These are phyloP conservation scores for Aricia agestis DNA, from an alignment of 1,140 invertebrate genomes.

Conservation along the genomic window DNA sequence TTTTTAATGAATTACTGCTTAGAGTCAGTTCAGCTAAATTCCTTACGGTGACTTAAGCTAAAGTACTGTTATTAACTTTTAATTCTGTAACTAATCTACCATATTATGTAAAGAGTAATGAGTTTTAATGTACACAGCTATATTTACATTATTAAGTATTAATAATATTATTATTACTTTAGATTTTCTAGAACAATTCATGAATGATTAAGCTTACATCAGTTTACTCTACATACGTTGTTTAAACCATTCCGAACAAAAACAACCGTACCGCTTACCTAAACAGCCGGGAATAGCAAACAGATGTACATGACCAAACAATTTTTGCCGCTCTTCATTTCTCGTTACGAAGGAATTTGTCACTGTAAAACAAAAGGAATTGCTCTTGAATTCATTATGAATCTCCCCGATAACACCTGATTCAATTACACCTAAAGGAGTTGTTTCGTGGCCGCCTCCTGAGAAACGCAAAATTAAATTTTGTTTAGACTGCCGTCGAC, in stretches of 20 bases:
- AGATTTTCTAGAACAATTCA: too few relatives aligned
- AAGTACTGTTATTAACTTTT: too few relatives aligned
- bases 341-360: constrained; percentile 27
- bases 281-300: not conserved
- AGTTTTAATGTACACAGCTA: too few relatives aligned
- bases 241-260: not conserved
- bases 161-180: too few relatives aligned
- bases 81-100: too few relatives aligned
- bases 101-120: too few relatives aligned
- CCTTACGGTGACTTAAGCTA: too few relatives aligned
- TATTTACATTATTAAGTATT: too few relatives aligned
- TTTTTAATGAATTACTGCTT: too few relatives aligned
- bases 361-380: constrained; percentile 30
- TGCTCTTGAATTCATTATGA: constrained; percentile 30
- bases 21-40: too few relatives aligned
- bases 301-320: constrained; percentile 10
- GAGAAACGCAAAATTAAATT: constrained; percentile 37
- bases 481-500: constrained; percentile 30
- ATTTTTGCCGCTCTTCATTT: constrained; percentile 17
- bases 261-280: too few relatives aligned
- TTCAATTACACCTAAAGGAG: constrained; percentile 38
- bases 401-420: constrained; percentile 37
- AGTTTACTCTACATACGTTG: not conserved
- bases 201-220: too few relatives aligned
- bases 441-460: constrained; percentile 22